phyloP scores from a whole-genome alignment of 2,797 vertebrate species.

The Acanthurus leucopareius region DNA sequence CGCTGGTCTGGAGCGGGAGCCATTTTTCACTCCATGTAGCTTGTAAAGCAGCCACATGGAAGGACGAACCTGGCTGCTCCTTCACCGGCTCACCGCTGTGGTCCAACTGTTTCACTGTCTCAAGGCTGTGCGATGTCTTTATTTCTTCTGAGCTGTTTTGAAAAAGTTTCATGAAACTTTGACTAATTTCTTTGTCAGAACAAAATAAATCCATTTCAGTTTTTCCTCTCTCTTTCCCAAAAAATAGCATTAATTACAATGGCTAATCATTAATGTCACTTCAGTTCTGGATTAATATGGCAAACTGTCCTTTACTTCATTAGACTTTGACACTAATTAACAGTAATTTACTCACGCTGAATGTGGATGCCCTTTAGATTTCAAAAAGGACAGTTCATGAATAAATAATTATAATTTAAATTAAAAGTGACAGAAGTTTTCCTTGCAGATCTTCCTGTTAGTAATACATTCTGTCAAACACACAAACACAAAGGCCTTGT shows the following conservation, averaged over 20 bases:
- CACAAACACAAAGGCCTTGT: background rate
- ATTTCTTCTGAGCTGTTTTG: constrained; percentile 25
- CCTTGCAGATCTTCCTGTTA: background rate
- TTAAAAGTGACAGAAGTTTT: background rate
- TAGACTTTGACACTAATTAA: constrained; percentile 42
- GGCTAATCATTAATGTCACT: constrained; percentile 25
- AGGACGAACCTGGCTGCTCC: constrained; percentile 49
- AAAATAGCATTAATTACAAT: constrained; percentile 5
- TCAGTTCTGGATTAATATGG: constrained; percentile 5
- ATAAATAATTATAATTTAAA: constrained; percentile 24
- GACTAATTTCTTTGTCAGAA: background rate
- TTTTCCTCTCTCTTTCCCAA: background rate
- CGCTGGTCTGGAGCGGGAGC: constrained; percentile 14
- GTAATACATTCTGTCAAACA: background rate
- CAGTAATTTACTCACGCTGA: constrained; percentile 20
- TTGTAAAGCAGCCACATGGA: constrained; percentile 69
- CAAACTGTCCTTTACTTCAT: constrained; percentile 35
- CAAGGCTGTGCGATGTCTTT: constrained; percentile 61
- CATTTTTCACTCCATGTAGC: constrained; percentile 69
- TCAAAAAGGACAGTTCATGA: constrained; percentile 18
- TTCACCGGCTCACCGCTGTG: constrained; percentile 33
- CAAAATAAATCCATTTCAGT: background rate
- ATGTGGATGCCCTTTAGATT: constrained; percentile 1
- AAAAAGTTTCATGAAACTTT: constrained; percentile 26
- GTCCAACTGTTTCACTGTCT: constrained; percentile 55